Conservation (phyloP, 2,888 invertebrate genomes). For the Agrochola lota region DNA sequence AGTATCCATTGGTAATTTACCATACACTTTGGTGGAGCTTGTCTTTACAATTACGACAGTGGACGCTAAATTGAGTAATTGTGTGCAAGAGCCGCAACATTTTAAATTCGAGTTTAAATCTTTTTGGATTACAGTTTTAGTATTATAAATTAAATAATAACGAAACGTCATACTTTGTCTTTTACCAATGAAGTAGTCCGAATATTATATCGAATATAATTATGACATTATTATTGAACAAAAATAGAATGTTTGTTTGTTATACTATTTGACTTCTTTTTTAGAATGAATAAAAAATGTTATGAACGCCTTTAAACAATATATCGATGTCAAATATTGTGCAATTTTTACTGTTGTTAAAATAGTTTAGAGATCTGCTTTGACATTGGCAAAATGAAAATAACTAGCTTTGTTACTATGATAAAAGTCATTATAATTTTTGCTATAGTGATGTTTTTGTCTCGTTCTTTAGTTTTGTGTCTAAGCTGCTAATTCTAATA, state of each 20-base stretch:
- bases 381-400: constrained; percentile 59
- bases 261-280: constrained; percentile 36
- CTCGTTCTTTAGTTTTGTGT: neutral
- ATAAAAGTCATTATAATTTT: constrained; percentile 32
- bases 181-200: constrained; percentile 41
- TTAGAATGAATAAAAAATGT: constrained; percentile 42
- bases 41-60: neutral
- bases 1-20: constrained; percentile 13
- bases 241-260: constrained; percentile 23
- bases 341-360: constrained; percentile 76
- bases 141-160: constrained; percentile 32
- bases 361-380: constrained; percentile 61
- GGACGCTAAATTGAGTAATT: constrained; percentile 1
- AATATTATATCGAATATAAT: constrained; percentile 37
- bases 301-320: constrained; percentile 63
- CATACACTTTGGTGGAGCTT: neutral
- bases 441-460: constrained; percentile 38
- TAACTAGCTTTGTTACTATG: neutral
- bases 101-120: constrained; percentile 58
- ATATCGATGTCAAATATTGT: constrained; percentile 73
- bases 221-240: constrained; percentile 27
- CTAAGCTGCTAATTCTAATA: neutral
- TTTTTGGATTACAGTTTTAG: constrained; percentile 61
- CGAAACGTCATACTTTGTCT: constrained; percentile 42
- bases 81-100: constrained; percentile 28